phyloP scores from a whole-genome alignment of 1,140 invertebrate species.

The Atopsyche davidsoni region DNA sequence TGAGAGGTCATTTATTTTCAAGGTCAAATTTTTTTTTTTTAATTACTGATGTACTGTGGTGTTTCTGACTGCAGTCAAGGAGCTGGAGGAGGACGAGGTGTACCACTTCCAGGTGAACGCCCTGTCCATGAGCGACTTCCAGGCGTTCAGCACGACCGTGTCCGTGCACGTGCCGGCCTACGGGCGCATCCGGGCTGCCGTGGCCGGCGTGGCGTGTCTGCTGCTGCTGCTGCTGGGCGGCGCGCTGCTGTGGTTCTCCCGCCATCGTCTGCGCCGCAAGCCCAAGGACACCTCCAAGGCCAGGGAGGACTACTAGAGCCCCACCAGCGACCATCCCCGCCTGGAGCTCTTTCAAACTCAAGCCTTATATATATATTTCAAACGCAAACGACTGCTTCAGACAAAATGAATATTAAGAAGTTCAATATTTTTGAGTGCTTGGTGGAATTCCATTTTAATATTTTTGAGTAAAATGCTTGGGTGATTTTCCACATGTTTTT shows the following conservation, averaged over 20 bases:
- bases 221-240: conserved; percentile 52
- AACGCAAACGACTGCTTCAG: no score
- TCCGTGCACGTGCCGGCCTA: conserved; percentile 56
- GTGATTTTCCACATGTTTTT: no score
- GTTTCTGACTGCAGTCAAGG: conserved; percentile 56
- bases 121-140: conserved; percentile 49
- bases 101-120: conserved; percentile 64
- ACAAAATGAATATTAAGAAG: no score
- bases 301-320: neutral
- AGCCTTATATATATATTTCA: no score
- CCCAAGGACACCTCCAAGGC: neutral
- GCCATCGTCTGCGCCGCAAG: conserved; percentile 17
- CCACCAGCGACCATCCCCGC: neutral
- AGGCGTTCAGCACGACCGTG: conserved; percentile 51
- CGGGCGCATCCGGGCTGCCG: conserved; percentile 53
- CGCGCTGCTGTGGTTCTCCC: conserved; percentile 54
- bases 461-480: no score
- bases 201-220: conserved; percentile 53
- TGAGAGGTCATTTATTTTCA: no score
- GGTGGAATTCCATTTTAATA: no score
- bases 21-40: no score
- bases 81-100: conserved; percentile 57
- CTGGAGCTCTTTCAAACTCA: no score
- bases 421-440: no score
- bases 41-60: no score